A percentile compares a stretch with the other conserved stretches of the same genome.
Conservation (phyloP, 1,140 invertebrate genomes). For the Platyura marginata region DNA sequence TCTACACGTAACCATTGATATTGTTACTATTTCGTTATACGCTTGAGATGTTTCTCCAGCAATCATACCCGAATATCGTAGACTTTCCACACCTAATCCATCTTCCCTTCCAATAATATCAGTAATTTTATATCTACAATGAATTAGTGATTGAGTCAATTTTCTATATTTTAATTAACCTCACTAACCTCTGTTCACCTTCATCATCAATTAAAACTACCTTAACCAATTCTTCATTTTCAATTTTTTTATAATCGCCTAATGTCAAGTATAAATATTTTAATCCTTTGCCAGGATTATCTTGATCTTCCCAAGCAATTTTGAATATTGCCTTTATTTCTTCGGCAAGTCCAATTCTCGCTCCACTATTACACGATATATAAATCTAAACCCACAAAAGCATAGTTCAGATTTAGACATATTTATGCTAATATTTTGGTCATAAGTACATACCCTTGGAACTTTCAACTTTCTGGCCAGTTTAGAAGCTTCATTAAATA, state of each 20-base stretch:
- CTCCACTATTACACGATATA: slow-evolving; percentile 91
- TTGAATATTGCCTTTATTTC: slow-evolving; percentile 88
- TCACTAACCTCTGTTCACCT: slow-evolving; percentile 53
- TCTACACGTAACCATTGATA: slow-evolving; percentile 91
- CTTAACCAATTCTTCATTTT: slow-evolving; percentile 67
- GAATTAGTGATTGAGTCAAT: neutral
- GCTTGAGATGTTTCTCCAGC: slow-evolving; percentile 94
- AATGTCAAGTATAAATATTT: slow-evolving; percentile 89
- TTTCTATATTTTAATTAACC: neutral
- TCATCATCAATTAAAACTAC: slow-evolving; percentile 84
- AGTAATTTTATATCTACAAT: slow-evolving; percentile 75
- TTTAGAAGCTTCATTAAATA: slow-evolving; percentile 83
- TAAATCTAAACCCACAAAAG: slow-evolving; percentile 40
- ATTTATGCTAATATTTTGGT: neutral
- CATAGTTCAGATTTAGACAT: neutral
- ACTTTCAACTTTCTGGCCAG: slow-evolving; percentile 68
- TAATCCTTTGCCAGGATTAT: slow-evolving; percentile 88
- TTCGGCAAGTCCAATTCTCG: slow-evolving; percentile 91
- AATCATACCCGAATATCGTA: slow-evolving; percentile 90
- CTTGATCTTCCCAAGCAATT: slow-evolving; percentile 82
- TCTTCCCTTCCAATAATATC: slow-evolving; percentile 94
- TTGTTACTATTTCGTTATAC: slow-evolving; percentile 89
- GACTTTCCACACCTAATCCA: slow-evolving; percentile 90
- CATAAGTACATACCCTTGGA: slow-evolving; percentile 44
- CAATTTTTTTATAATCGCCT: slow-evolving; percentile 80